Conservation (phyloP, 1,140 invertebrate species). For the Babylonia areolata region DNA sequence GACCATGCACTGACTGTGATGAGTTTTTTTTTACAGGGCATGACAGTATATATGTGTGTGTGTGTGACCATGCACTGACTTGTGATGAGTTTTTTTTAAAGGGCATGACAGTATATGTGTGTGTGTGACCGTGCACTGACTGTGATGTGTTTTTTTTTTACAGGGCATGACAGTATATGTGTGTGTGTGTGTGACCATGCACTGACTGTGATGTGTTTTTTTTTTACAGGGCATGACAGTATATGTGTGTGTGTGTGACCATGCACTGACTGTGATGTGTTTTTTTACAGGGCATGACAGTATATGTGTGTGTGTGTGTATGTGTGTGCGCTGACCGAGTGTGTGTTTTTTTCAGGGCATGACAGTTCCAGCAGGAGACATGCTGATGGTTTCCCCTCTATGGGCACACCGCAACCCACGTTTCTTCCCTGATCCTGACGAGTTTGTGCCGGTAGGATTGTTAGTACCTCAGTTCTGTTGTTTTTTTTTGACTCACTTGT, state of each 20-base stretch:
- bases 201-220: neutral
- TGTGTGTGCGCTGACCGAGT: no score
- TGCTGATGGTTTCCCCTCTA: slow-evolving; percentile 66
- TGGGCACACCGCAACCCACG: slow-evolving; percentile 65
- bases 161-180: neutral
- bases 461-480: no score
- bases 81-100: neutral
- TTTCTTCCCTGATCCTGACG: slow-evolving; percentile 60
- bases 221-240: neutral
- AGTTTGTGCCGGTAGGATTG: slow-evolving; percentile 58
- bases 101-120: no score
- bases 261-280: neutral
- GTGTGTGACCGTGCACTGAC: no score
- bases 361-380: slow-evolving; percentile 60
- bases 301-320: slow-evolving; percentile 21
- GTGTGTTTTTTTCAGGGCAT: slow-evolving; percentile 50
- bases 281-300: neutral
- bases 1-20: neutral
- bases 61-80: neutral
- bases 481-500: no score
- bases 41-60: neutral
- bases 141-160: neutral
- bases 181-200: neutral
- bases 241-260: neutral
- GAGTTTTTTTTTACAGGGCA: neutral